A percentile compares a stretch with the other conserved stretches of the same genome.
Evolutionary conservation across 2,888 invertebrate genomes (phyloP).

Genomic region (Hypercompe scribonia): DNA sequence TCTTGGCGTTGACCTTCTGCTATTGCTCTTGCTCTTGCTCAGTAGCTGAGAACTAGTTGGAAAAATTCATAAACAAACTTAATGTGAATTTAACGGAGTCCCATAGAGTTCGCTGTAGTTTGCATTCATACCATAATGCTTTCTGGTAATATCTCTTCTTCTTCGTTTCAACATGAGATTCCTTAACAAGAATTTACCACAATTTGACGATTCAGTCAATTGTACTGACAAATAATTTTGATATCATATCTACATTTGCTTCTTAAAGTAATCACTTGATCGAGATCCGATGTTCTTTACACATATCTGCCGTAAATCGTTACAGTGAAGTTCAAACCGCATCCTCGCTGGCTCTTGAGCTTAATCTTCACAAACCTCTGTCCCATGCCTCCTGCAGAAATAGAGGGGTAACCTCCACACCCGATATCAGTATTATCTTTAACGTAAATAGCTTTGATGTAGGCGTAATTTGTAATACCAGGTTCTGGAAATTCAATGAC

Average conservation of each 20-base stretch:
- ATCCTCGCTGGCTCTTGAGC: conserved; percentile 74
- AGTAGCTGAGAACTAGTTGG: neutral
- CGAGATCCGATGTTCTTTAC: conserved; percentile 33
- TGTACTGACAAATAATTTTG: neutral
- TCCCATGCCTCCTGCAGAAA: conserved; percentile 77
- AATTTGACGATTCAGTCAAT: neutral
- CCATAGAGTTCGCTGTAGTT: neutral
- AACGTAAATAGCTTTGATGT: conserved; percentile 71
- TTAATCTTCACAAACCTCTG: conserved; percentile 78
- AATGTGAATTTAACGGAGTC: neutral
- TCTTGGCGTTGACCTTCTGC: neutral
- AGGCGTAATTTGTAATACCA: conserved; percentile 71
- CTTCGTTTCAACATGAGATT: too few species aligned
- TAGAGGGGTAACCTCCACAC: conserved; percentile 71
- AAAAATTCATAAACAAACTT: neutral
- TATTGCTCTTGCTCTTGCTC: neutral
- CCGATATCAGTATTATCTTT: conserved; percentile 75
- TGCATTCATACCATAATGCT: neutral
- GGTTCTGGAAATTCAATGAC: conserved; percentile 73
- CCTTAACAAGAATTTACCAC: neutral
- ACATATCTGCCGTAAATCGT: conserved; percentile 77
- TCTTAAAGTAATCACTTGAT: neutral
- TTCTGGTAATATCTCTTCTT: neutral
- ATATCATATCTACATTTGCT: neutral
- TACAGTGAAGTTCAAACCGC: conserved; percentile 78